Conservation (phyloP, 2,113 vertebrate species). For the Chroicocephalus ridibundus region DNA sequence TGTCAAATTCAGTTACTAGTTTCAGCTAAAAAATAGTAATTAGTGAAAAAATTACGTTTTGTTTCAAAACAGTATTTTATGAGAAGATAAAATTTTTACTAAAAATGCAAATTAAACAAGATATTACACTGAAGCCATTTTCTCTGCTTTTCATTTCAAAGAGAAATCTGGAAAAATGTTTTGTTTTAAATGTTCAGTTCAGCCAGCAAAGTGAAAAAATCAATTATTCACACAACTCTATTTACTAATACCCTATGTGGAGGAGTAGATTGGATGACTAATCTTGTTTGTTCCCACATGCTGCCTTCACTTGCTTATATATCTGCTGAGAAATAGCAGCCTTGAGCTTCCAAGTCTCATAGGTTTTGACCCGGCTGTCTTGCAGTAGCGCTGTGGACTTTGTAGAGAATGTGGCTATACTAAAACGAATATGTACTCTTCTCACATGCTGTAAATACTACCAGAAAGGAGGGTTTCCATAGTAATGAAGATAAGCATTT, state of each 20-base stretch:
- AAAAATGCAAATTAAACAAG: not conserved
- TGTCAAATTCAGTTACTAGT: not conserved
- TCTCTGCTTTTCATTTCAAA: not conserved
- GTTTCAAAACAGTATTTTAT: not conserved
- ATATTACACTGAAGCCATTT: not conserved
- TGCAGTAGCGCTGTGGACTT: not conserved
- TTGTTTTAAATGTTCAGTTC: not conserved
- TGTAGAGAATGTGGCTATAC: not conserved
- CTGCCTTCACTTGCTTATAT: not conserved
- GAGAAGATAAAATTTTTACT: not conserved
- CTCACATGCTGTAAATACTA: not conserved
- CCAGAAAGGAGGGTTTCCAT: not conserved
- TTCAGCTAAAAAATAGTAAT: not conserved
- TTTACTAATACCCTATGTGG: not conserved
- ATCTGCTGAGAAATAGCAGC: not conserved
- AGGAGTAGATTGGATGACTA: conserved; percentile 21
- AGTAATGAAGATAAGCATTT: conserved; percentile 23
- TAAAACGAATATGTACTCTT: not conserved
- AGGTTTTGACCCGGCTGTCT: not conserved
- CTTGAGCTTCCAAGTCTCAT: not conserved
- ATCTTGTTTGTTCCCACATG: conserved; percentile 21
- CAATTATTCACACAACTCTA: conserved; percentile 7
- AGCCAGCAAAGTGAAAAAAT: not conserved
- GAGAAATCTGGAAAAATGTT: not conserved
- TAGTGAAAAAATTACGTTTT: not conserved